These are phyloP conservation scores for Sinocyclocheilus rhinocerous DNA, from an alignment of 2,113 vertebrate species.

Conservation along the genomic window DNA sequence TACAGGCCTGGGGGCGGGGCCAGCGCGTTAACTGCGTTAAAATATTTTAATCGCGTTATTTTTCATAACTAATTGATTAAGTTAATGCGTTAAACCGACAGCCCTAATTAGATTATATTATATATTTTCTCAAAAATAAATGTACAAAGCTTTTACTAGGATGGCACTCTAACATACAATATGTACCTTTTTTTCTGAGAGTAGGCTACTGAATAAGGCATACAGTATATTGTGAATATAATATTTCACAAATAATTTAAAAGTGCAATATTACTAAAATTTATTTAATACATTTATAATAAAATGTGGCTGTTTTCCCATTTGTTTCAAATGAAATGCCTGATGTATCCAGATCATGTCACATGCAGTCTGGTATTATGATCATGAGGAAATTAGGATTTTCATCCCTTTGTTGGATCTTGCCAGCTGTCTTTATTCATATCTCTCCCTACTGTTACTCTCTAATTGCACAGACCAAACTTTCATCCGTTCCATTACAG, in stretches of 20 bases:
- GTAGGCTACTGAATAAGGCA: no score
- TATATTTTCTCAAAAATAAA: no score
- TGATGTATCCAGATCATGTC: background rate
- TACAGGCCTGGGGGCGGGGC: no score
- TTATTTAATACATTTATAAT: background rate
- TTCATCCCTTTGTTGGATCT: background rate
- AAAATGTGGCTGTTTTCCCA: background rate
- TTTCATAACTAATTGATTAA: no score
- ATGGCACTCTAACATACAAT: no score
- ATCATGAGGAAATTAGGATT: background rate
- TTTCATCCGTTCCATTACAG: conserved; percentile 9
- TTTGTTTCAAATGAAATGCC: background rate
- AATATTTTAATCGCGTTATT: no score
- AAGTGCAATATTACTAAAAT: background rate
- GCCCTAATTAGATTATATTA: background rate
- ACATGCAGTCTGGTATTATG: conserved; percentile 21
- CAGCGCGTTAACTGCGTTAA: no score
- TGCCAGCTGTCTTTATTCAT: conserved; percentile 10
- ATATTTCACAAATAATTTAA: background rate
- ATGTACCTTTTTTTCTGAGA: no score
- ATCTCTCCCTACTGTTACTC: conserved; percentile 3
- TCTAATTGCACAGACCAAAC: conserved; percentile 25
- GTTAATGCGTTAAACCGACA: no score
- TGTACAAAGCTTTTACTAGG: no score
- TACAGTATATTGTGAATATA: no score